These are phyloP conservation scores for Sebastes matsubarae DNA, from an alignment of 2,797 vertebrate genomes.

Conservation along the genomic window DNA sequence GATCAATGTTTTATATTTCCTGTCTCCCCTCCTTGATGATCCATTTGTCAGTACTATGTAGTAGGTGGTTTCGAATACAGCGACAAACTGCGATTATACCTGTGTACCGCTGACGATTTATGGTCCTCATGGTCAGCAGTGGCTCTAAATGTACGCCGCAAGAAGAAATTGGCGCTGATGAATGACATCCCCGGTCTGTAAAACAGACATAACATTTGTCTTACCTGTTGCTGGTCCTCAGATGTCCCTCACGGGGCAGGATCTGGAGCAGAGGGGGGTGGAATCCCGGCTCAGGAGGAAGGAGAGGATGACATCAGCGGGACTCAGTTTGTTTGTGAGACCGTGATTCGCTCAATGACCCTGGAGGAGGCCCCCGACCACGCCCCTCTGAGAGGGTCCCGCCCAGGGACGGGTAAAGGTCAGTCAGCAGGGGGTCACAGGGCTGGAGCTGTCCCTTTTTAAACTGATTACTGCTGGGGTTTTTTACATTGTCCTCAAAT, in stretches of 20 bases:
- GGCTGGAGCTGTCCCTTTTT: too few species aligned
- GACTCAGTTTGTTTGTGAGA: constrained; percentile 94
- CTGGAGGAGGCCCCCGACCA: constrained; percentile 91
- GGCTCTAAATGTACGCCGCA: not conserved
- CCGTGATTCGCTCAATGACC: constrained; percentile 92
- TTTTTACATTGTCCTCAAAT: too few species aligned
- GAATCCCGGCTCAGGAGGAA: constrained; percentile 86
- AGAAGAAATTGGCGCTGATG: not conserved
- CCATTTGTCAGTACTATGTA: too few species aligned
- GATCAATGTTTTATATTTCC: too few species aligned
- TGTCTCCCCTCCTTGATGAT: too few species aligned
- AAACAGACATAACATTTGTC: not conserved
- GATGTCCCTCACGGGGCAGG: constrained; percentile 65
- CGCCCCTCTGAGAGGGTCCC: constrained; percentile 77
- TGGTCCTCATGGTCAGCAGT: not conserved
- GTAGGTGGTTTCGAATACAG: too few species aligned
- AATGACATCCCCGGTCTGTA: not conserved
- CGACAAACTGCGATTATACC: not conserved
- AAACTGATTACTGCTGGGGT: too few species aligned
- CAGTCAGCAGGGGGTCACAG: constrained; percentile 6
- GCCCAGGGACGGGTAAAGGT: constrained; percentile 72
- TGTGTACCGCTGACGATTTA: not conserved
- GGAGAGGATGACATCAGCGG: constrained; percentile 92
- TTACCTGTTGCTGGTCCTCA: constrained; percentile 43
- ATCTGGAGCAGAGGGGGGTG: constrained; percentile 69